Evolutionary conservation across 2,888 invertebrate species (phyloP).

Genomic region (Aquatica leii): DNA sequence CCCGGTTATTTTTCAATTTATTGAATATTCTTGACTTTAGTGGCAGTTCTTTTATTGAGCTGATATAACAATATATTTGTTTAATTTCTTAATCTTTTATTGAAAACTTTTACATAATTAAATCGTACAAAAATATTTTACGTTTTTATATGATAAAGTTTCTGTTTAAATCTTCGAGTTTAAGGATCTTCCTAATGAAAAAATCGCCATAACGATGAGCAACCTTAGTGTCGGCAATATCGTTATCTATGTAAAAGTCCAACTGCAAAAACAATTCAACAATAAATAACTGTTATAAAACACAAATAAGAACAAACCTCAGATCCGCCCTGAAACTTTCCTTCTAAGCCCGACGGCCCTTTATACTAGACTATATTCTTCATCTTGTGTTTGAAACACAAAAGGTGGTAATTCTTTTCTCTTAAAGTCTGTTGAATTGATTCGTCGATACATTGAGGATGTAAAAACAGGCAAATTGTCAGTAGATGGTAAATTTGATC

Average conservation of each 20-base stretch:
- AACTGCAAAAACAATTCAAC: too few species aligned
- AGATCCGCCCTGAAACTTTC: conserved; percentile 96
- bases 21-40: too few species aligned
- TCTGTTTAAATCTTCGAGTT: conserved; percentile 96
- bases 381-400: conserved; percentile 99
- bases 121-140: too few species aligned
- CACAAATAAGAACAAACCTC: conserved; percentile 73
- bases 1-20: too few species aligned
- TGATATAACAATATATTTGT: too few species aligned
- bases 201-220: conserved; percentile 98
- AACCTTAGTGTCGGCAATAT: conserved; percentile 99
- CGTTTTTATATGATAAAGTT: too few species aligned
- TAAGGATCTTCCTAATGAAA: conserved; percentile 97
- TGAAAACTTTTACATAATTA: too few species aligned
- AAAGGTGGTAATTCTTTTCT: conserved; percentile 89
- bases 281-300: too few species aligned
- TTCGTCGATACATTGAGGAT: conserved; percentile 98
- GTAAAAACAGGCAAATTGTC: conserved; percentile 94
- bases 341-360: conserved; percentile 89
- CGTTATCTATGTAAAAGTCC: conserved; percentile 99
- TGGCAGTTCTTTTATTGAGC: too few species aligned
- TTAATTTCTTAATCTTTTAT: too few species aligned
- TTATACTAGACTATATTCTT: conserved; percentile 97
- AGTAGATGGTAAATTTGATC: conserved; percentile 95
- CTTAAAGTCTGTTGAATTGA: conserved; percentile 89